Percentiles rank a stretch among this genome's conserved stretches.
Conservation (phyloP, 2,797 vertebrate species). For the Uromys caudimaculatus region DNA sequence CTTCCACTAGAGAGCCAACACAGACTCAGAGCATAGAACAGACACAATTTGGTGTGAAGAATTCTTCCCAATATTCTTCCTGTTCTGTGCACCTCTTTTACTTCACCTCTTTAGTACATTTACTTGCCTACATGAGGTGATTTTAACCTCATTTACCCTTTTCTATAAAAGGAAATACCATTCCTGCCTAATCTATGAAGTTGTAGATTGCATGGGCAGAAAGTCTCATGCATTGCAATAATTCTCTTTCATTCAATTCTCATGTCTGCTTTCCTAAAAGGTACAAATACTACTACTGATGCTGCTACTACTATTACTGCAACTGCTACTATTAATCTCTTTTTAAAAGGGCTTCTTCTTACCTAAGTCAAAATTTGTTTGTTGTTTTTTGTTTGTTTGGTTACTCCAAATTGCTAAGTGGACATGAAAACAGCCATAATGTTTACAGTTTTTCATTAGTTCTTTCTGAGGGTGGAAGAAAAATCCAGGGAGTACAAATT, state of each 20-base stretch:
- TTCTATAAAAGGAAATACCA: not conserved
- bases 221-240: fast-evolving
- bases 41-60: not conserved
- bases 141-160: not conserved
- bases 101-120: not conserved
- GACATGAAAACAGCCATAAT: not conserved
- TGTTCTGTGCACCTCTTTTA: not conserved
- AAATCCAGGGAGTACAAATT: not conserved
- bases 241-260: not conserved
- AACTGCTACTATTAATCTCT: not conserved
- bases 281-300: not conserved
- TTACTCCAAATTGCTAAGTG: not conserved
- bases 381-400: not conserved
- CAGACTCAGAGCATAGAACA: not conserved
- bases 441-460: not conserved
- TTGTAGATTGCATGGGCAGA: not conserved
- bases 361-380: not conserved
- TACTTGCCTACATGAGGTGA: not conserved
- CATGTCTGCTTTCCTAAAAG: not conserved
- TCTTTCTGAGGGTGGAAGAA: not conserved
- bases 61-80: not conserved
- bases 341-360: not conserved
- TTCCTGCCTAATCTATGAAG: not conserved
- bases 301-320: not conserved
- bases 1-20: not conserved